phyloP scores from a whole-genome alignment of 1,140 invertebrate species.

The Chymomyza costata region DNA sequence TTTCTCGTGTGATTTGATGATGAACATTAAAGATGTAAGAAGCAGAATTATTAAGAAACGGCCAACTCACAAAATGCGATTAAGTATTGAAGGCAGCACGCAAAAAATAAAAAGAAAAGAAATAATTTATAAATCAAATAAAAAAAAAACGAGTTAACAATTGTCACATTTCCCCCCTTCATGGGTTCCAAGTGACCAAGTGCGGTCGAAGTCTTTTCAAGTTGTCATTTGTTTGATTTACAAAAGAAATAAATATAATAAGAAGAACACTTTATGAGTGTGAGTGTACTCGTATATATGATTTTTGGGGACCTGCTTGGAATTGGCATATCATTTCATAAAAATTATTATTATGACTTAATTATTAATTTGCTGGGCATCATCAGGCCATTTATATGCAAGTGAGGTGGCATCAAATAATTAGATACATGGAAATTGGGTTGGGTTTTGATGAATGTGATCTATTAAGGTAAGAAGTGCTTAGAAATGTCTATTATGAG shows the following conservation, averaged over 20 bases:
- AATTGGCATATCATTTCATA: slow-evolving; percentile 63
- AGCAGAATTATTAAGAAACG: slow-evolving; percentile 32
- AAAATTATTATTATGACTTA: slow-evolving; percentile 67
- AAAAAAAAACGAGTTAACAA: slow-evolving; percentile 69
- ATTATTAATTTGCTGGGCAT: slow-evolving; percentile 41
- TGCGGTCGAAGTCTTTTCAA: slow-evolving; percentile 52
- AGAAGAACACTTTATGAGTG: slow-evolving; percentile 63
- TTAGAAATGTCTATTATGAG: too few species aligned
- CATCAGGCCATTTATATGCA: slow-evolving; percentile 2
- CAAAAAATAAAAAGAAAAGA: too few species aligned
- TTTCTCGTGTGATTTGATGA: slow-evolving; percentile 4
- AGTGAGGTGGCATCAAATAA: too few species aligned
- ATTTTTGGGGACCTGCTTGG: too few species aligned
- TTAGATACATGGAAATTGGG: too few species aligned
- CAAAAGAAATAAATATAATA: slow-evolving; percentile 68
- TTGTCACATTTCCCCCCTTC: slow-evolving; percentile 44
- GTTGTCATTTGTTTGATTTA: slow-evolving; percentile 53
- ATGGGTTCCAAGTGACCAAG: slow-evolving; percentile 6
- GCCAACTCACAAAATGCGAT: slow-evolving; percentile 67
- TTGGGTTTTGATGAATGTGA: too few species aligned
- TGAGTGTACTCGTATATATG: not conserved
- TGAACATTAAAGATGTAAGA: not conserved
- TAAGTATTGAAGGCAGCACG: slow-evolving; percentile 66
- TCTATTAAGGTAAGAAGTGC: too few species aligned
- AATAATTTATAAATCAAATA: too few species aligned